These are phyloP conservation scores for Dendrophyllia cribrosa DNA, from an alignment of 64 coral and sea anemone genomes.

Conservation along the genomic window DNA sequence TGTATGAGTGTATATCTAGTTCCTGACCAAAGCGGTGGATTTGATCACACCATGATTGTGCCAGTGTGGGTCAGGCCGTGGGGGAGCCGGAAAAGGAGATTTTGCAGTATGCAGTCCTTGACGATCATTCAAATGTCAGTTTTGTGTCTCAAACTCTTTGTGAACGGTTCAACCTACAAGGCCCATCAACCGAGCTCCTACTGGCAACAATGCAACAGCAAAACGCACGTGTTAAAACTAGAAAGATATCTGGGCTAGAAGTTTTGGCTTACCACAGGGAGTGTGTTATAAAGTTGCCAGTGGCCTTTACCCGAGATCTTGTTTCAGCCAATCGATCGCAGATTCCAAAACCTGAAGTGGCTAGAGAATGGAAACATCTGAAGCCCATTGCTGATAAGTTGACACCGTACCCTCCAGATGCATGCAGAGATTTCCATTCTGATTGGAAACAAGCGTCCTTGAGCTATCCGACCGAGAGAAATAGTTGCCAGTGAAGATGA, in stretches of 20 bases:
- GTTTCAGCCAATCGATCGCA: conserved; percentile 45
- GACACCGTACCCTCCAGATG: conserved; percentile 19
- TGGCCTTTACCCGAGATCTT: conserved; percentile 20
- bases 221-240: too few relatives aligned
- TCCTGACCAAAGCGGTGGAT: conserved; percentile 1
- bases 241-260: conserved; percentile 45
- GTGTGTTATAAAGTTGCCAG: conserved; percentile 65
- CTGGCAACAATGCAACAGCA: too few relatives aligned
- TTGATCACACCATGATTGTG: conserved; percentile 65
- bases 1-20: conserved; percentile 17
- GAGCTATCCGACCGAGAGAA: conserved; percentile 60
- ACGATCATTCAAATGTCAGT: too few relatives aligned
- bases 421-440: conserved; percentile 53
- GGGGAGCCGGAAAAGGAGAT: too few relatives aligned
- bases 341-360: conserved; percentile 35
- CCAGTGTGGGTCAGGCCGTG: conserved; percentile 72
- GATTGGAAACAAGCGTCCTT: conserved; percentile 55
- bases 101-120: too few relatives aligned
- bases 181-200: too few relatives aligned
- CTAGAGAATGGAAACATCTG: conserved; percentile 24
- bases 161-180: too few relatives aligned
- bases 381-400: conserved; percentile 8
- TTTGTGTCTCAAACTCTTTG: too few relatives aligned
- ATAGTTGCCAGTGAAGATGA: conserved; percentile 45
- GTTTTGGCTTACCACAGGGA: conserved; percentile 52